Conservation (phyloP, 2,888 invertebrate genomes). For the Deilephila elpenor region DNA sequence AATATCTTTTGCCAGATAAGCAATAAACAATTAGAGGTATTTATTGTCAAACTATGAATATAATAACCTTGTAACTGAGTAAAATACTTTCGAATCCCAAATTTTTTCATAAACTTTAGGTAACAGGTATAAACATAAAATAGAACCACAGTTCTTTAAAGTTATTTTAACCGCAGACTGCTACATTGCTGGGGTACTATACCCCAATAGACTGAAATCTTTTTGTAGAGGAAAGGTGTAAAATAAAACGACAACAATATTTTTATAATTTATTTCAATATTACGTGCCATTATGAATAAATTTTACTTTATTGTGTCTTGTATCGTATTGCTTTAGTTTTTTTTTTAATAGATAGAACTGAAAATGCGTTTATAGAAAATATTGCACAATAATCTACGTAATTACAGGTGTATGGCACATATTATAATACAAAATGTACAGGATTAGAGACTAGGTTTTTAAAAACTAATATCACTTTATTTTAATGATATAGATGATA, state of each 20-base stretch:
- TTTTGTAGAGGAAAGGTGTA: neutral
- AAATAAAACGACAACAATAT: conserved; percentile 23
- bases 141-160: too few species aligned
- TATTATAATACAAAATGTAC: conserved; percentile 83
- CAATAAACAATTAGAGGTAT: too few species aligned
- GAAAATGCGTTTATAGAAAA: conserved; percentile 73
- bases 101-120: too few species aligned
- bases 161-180: too few species aligned
- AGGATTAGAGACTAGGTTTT: conserved; percentile 72
- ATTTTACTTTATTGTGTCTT: conserved; percentile 70
- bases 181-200: too few species aligned
- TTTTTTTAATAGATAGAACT: conserved; percentile 66
- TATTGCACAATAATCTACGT: conserved; percentile 74
- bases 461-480: conserved; percentile 82
- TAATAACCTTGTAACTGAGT: too few species aligned
- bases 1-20: too few species aligned
- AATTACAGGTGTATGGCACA: conserved; percentile 82
- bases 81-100: too few species aligned
- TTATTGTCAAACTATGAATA: too few species aligned
- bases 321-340: conserved; percentile 73
- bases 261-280: conserved; percentile 58
- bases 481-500: conserved; percentile 77
- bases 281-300: conserved; percentile 78
- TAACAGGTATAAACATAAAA: too few species aligned
- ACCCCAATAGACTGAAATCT: too few species aligned